These are phyloP conservation scores for Lamellibrachia luymesi DNA, from an alignment of 1,140 invertebrate species.

Conservation along the genomic window DNA sequence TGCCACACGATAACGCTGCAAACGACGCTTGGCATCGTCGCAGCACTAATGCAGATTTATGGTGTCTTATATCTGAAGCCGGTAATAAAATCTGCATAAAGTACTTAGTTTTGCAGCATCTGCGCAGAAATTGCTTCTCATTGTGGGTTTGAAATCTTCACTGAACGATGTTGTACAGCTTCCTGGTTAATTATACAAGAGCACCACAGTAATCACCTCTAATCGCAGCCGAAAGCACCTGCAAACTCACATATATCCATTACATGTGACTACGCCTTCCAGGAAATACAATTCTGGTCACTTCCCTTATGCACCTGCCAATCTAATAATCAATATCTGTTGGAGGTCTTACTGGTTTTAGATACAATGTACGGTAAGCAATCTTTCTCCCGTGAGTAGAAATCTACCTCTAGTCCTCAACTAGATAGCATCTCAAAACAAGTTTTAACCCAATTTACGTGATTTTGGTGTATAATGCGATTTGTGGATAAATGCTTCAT, in stretches of 20 bases:
- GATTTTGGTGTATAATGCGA: too few species aligned
- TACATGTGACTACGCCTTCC: neutral
- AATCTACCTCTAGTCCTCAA: too few species aligned
- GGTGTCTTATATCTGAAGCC: neutral
- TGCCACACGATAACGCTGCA: neutral
- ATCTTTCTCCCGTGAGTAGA: neutral
- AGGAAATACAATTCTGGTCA: neutral
- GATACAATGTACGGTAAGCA: neutral
- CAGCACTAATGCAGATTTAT: neutral
- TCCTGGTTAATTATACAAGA: neutral
- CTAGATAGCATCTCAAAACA: too few species aligned
- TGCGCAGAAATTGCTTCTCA: neutral
- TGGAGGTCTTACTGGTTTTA: neutral
- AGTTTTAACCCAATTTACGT: too few species aligned
- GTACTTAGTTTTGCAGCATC: neutral
- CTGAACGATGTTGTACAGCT: neutral
- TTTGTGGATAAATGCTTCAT: too few species aligned
- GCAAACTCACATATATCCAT: neutral
- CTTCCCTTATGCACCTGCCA: neutral
- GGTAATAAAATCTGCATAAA: neutral
- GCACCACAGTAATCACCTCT: neutral
- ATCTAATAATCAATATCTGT: neutral
- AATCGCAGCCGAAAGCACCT: neutral
- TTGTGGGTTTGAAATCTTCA: neutral
- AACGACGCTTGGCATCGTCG: neutral